Percentiles rank a stretch among this genome's conserved stretches.
These are phyloP conservation scores for Anthopleura sola DNA, from an alignment of 64 coral and sea anemone genomes.

Conservation along the genomic window DNA sequence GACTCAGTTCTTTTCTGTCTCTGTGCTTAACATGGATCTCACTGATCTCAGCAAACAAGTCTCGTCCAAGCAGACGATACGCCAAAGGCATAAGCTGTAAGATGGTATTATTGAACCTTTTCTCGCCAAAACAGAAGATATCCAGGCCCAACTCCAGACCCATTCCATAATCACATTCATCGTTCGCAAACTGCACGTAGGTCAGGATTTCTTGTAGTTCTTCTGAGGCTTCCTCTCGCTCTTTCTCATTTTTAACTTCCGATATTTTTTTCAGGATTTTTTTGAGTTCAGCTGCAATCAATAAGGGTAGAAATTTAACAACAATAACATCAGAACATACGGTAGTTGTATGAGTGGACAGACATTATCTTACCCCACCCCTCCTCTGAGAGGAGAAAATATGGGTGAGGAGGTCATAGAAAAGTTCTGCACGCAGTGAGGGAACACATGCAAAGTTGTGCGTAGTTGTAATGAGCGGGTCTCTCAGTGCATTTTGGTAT, in stretches of 20 bases:
- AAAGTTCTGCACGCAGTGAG: too few species aligned
- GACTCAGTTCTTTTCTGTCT: constrained; percentile 26
- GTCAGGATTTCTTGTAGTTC: constrained; percentile 94
- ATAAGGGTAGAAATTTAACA: background rate
- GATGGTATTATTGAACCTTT: constrained; percentile 66
- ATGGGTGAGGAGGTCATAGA: too few species aligned
- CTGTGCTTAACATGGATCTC: constrained; percentile 74
- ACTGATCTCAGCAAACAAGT: constrained; percentile 63
- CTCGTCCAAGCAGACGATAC: constrained; percentile 71
- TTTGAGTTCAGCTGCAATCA: constrained; percentile 67
- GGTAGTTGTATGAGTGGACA: background rate
- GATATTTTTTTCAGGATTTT: constrained; percentile 75
- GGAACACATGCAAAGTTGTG: too few species aligned
- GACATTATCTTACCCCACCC: too few species aligned
- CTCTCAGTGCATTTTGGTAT: too few species aligned
- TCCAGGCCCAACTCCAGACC: constrained; percentile 87
- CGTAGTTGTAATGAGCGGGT: too few species aligned
- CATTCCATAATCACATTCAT: constrained; percentile 99
- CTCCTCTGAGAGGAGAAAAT: too few species aligned
- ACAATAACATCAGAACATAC: background rate
- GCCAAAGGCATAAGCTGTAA: constrained; percentile 78
- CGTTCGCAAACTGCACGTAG: constrained; percentile 96
- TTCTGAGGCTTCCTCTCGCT: constrained; percentile 73
- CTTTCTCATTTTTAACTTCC: constrained; percentile 61
- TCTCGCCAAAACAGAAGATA: constrained; percentile 92